Evolutionary conservation across 2,888 invertebrate genomes (phyloP).

Genomic region (Sarcophaga subvicina): DNA sequence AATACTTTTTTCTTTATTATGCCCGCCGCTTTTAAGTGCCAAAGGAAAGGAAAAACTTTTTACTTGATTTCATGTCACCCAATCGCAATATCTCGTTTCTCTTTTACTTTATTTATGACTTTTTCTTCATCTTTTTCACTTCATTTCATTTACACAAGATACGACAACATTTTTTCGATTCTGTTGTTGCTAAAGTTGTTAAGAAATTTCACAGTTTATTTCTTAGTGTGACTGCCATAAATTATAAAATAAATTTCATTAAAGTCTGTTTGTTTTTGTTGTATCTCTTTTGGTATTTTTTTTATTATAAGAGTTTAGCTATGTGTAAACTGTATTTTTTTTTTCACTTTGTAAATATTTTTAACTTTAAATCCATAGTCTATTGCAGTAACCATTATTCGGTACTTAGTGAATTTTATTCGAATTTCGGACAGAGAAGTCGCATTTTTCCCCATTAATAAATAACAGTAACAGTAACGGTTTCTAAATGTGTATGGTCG

Average conservation of each 20-base stretch:
- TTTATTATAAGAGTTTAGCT: too few relatives aligned
- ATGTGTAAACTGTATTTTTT: too few relatives aligned
- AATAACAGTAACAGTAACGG: too few relatives aligned
- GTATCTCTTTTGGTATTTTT: neutral
- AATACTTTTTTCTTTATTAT: slow-evolving; percentile 5
- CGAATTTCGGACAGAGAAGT: too few relatives aligned
- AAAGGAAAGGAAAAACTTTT: slow-evolving; percentile 30
- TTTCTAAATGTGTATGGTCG: too few relatives aligned
- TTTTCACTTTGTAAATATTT: neutral
- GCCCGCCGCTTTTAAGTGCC: neutral
- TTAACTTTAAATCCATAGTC: slow-evolving; percentile 23
- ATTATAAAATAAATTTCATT: slow-evolving; percentile 49
- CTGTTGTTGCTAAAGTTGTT: too few relatives aligned
- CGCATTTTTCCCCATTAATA: too few relatives aligned
- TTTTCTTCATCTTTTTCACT: slow-evolving; percentile 3
- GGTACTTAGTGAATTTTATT: too few relatives aligned
- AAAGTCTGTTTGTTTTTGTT: slow-evolving; percentile 2
- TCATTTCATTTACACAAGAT: neutral
- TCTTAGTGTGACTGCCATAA: slow-evolving; percentile 35
- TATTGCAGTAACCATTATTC: neutral
- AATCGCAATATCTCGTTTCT: neutral
- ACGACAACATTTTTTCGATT: too few relatives aligned
- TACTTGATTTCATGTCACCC: slow-evolving; percentile 20
- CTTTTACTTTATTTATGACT: neutral
- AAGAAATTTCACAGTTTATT: neutral